Conservation (phyloP, 2,888 invertebrate genomes). For the Hirudinaria manillensis region DNA sequence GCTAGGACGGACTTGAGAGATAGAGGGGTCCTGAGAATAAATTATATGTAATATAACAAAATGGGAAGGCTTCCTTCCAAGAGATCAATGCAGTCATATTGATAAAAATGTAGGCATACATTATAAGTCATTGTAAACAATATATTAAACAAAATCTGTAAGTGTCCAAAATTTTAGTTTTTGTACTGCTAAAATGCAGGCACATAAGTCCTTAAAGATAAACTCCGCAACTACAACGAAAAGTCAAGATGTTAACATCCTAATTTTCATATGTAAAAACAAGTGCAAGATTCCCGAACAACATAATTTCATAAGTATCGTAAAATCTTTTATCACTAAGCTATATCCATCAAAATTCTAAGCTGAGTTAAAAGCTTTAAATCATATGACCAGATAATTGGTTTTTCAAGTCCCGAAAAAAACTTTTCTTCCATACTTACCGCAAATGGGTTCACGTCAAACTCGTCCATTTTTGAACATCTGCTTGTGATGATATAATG, state of each 20-base stretch:
- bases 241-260: too few species aligned
- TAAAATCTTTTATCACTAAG: background rate
- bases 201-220: too few species aligned
- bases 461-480: conserved; percentile 23
- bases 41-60: background rate
- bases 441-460: conserved; percentile 28
- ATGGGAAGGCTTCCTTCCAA: background rate
- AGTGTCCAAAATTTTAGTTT: too few species aligned
- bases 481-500: too few species aligned
- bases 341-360: background rate
- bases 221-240: too few species aligned
- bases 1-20: conserved; percentile 28
- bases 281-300: too few species aligned
- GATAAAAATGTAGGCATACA: background rate
- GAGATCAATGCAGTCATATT: background rate
- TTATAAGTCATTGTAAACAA: background rate
- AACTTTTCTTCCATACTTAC: background rate
- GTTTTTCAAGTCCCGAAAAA: background rate
- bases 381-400: background rate
- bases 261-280: too few species aligned
- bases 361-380: background rate
- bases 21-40: conserved; percentile 21
- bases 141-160: background rate
- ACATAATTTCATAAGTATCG: background rate
- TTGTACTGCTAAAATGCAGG: too few species aligned